Conservation (phyloP, 2,888 invertebrate species). For the Trachelus stipa region DNA sequence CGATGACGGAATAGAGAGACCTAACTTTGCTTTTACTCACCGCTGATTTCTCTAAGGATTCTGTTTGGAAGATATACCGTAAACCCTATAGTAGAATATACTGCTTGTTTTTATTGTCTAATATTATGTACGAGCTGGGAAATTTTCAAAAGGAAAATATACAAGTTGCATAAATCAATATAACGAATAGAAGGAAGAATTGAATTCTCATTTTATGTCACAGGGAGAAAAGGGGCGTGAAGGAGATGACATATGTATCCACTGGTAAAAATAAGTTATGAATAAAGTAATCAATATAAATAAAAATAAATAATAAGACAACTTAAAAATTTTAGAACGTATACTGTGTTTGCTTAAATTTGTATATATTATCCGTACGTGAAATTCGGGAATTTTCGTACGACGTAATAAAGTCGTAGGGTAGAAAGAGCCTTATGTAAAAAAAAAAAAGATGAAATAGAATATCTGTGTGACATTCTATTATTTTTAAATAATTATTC, state of each 20-base stretch:
- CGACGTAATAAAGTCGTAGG: background rate
- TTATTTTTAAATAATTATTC: background rate
- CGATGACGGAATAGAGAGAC: background rate
- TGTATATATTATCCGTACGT: background rate
- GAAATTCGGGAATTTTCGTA: background rate
- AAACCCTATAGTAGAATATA: background rate
- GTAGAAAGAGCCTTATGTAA: background rate
- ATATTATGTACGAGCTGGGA: too few species aligned
- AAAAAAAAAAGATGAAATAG: background rate
- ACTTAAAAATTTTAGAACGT: background rate
- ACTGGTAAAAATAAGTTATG: background rate
- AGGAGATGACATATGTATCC: background rate
- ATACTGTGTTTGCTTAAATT: background rate
- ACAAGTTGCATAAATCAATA: background rate
- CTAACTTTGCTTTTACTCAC: background rate
- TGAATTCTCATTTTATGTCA: background rate
- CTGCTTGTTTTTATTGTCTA: too few species aligned
- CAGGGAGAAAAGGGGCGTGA: background rate
- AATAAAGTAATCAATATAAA: background rate
- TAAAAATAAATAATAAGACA: background rate
- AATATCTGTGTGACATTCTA: background rate
- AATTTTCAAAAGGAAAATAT: background rate
- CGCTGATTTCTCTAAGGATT: background rate
- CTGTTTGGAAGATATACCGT: background rate
- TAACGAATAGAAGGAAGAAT: background rate